phyloP scores from a whole-genome alignment of 1,140 invertebrate species.

The Camponotus vicinus region DNA sequence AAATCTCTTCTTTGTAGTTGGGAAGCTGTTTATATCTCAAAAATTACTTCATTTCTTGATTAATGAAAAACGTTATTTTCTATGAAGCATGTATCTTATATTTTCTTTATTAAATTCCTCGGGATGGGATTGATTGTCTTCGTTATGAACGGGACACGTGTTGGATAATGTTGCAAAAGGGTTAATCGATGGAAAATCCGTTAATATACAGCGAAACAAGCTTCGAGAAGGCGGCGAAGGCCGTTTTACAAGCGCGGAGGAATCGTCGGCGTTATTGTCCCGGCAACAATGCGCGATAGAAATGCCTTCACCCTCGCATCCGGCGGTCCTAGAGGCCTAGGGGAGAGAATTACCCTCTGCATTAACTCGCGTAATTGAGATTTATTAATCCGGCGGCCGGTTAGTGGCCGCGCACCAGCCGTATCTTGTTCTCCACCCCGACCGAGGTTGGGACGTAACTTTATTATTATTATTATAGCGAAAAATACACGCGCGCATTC shows the following conservation, averaged over 20 bases:
- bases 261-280: constrained; percentile 73
- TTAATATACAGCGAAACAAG: constrained; percentile 48
- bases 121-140: neutral
- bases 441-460: constrained; percentile 59
- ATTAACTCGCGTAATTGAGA: constrained; percentile 85
- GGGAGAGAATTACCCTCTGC: constrained; percentile 78
- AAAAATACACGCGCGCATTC: neutral
- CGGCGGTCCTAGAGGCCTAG: constrained; percentile 63
- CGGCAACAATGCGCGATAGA: constrained; percentile 75
- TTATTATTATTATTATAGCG: constrained; percentile 62
- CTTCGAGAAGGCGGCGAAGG: constrained; percentile 47
- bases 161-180: neutral
- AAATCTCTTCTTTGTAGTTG: neutral
- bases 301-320: constrained; percentile 79
- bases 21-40: neutral
- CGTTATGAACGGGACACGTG: neutral
- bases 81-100: too few relatives aligned
- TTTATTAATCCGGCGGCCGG: constrained; percentile 83
- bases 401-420: constrained; percentile 72
- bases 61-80: neutral
- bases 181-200: neutral
- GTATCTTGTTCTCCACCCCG: constrained; percentile 63
- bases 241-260: constrained; percentile 61
- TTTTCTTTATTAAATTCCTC: constrained; percentile 5
- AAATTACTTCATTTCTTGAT: neutral